Conservation (phyloP, 2,797 vertebrate species). For the Platalea minor region DNA sequence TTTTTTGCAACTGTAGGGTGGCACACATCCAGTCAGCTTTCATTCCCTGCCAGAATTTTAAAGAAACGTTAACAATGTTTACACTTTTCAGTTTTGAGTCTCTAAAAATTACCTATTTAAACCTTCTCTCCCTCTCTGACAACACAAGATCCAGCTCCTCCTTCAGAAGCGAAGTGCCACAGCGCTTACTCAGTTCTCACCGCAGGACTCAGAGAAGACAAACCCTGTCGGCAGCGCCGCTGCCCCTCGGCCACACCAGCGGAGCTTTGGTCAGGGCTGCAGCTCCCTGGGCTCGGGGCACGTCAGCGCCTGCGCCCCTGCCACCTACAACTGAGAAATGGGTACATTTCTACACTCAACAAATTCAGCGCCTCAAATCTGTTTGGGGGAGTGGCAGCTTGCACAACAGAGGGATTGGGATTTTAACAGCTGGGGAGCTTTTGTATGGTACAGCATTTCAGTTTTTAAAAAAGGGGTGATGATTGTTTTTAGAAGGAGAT, state of each 20-base stretch:
- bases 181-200: not conserved
- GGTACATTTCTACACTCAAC: not conserved
- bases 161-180: not conserved
- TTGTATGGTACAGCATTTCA: not conserved
- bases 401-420: not conserved
- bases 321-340: not conserved
- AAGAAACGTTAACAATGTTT: conserved; percentile 44
- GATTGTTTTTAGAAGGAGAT: not conserved
- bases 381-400: not conserved
- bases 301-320: fast-evolving
- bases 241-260: not conserved
- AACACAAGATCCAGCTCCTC: not conserved
- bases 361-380: not conserved
- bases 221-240: fast-evolving
- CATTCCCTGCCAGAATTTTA: conserved; percentile 30
- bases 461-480: not conserved
- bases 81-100: conserved; percentile 10
- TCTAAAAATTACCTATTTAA: conserved; percentile 40
- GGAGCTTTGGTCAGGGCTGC: not conserved
- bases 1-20: conserved; percentile 20
- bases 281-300: fast-evolving
- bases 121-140: not conserved
- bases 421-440: not conserved
- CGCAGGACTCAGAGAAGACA: not conserved
- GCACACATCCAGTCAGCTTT: not conserved